Evolutionary conservation across 1,140 invertebrate species (phyloP), one percentile per base, ranked within the genome.

Genomic region (Piezodorus guildinii): DNA sequence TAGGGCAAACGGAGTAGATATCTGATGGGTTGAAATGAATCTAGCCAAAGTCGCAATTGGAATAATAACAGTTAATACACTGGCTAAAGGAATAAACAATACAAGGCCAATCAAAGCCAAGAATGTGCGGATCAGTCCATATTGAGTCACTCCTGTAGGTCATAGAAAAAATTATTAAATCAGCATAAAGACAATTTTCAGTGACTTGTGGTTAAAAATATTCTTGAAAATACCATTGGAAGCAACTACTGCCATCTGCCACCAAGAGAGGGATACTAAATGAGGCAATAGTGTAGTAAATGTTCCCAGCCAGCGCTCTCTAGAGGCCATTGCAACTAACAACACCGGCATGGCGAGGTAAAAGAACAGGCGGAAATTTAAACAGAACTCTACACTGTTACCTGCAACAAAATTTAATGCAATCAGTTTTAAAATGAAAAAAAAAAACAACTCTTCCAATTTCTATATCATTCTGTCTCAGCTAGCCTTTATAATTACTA

Each of bases 251-350:
- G 86, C 86, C 69, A 91, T 83, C 69, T 91, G 88, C 71, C 90
- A 83, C 90, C 90, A 93, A 69, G 87, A 88, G 8, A 91, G 77
- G 0, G 87, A 89, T 0, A 92, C 87, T 54, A 89, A 88, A 74
- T 93, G 90, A 0, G 90, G 90, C 45, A 93, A 82, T 0, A 91
- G 74, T 34, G 80, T 83, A 63, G 83, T 84, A 69, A 90, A 90
- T 15, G 83, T 83, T 1, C 90, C 90, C 59, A 83, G 79, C 87
- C 88, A 91, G 56, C 81, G 79, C 15, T 85, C 81, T 39, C 84
- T 77, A 0, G 79, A 78, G 1, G 88, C 86, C 81, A 93, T 85
- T 67, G 82, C 77, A 0, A 84, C 68, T 58, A 91, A 80, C 17
- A 91, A 81, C 0, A 84, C 70, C 0, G 87, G 87, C 60, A 91